Evolutionary conservation across 2,797 vertebrate species (phyloP).

Genomic region (Acanthiza pusilla): DNA sequence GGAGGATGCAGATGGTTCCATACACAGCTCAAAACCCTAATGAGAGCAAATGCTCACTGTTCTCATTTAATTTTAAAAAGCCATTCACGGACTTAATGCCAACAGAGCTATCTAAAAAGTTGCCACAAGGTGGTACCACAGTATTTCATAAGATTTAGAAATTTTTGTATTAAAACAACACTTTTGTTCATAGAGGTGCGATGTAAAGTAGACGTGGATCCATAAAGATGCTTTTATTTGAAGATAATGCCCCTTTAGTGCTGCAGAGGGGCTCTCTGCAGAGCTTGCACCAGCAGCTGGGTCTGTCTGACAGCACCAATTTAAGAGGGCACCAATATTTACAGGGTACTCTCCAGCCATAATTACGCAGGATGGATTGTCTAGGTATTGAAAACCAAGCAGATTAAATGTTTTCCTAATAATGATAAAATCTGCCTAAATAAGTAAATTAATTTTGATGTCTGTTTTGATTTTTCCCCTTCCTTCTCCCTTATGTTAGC

Average conservation of each 20-base stretch:
- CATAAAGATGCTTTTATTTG: background rate
- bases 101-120: background rate
- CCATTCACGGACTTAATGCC: background rate
- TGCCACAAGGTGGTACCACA: slow-evolving; percentile 65
- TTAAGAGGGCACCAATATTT: accelerated
- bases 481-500: background rate
- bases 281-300: background rate
- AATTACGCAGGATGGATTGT: background rate
- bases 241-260: background rate
- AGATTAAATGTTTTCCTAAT: background rate
- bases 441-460: background rate
- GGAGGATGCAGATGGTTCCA: background rate
- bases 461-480: background rate
- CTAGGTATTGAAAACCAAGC: background rate
- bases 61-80: background rate
- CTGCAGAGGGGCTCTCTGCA: background rate
- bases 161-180: background rate
- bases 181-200: background rate
- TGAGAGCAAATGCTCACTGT: background rate
- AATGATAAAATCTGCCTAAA: background rate
- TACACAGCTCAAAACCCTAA: background rate
- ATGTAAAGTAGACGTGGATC: background rate
- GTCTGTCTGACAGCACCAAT: background rate
- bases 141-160: background rate
- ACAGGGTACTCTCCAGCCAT: background rate